Evolutionary conservation across 1,140 invertebrate genomes (phyloP), one percentile per base, ranked within the genome.

Genomic region (Solen grandis): DNA sequence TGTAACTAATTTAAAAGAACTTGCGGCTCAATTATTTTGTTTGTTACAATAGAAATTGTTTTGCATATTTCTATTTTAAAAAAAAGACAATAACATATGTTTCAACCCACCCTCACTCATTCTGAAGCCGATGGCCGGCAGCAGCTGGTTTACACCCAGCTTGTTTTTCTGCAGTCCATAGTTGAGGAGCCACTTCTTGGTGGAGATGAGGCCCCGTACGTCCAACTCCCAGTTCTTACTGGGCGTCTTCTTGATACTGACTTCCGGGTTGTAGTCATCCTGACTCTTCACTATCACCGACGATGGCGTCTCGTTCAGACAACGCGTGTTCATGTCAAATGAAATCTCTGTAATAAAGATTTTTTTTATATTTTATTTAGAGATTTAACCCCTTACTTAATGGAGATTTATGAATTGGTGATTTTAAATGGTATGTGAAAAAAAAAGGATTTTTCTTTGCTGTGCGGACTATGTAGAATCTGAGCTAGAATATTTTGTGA

Each of bases 81-180:
- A n/a, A n/a, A n/a, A n/a, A n/a, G n/a, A n/a, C n/a, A n/a, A n/a
- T n/a, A n/a, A n/a, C n/a, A n/a, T n/a, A n/a, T n/a, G n/a, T n/a
- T n/a, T n/a, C 16, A 27, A 76, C 86, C 74, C 72, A 92, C 91
- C 90, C 79, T 92, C 90, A 81, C 80, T 85, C 31, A 90, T 86
- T 82, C 92, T 91, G 72, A 92, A 92, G n/a, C 92, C 92, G 72
- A 92, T 89, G 25, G 83, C 73, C n/a, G 88, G 88, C 22, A 92
- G 66, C n/a, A 92, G 85, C 59, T 90, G 86, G 36, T 86, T 63
- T 29, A 92, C 79, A 13, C 88, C 84, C 14, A 92, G 79, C 29
- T 87, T 86, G 73, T 90, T 90, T 60, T 87, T 87, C 55, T 87
- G 85, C 27, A 92, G 84, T 0, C 92, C 91, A 75, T 92, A 91